These are phyloP conservation scores for Rhincodon typus DNA, from an alignment of 2,797 vertebrate species.

Conservation along the genomic window DNA sequence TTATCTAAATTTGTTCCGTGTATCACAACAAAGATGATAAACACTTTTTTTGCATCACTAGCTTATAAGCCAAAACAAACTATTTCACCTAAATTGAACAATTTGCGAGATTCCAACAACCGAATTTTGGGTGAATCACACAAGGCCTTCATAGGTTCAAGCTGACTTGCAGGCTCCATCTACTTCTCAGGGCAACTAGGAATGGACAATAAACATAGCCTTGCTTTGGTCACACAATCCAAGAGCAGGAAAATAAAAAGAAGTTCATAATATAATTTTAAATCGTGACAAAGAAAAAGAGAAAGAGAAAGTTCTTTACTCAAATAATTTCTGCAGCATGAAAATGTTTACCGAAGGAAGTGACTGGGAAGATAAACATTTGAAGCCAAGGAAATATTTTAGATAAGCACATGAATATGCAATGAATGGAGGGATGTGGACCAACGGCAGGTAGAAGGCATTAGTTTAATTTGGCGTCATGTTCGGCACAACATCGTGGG, in stretches of 20 bases:
- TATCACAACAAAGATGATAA: not conserved
- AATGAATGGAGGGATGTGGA: too few species aligned
- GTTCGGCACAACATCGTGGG: too few species aligned
- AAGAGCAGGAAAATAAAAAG: not conserved
- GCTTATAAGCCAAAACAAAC: not conserved
- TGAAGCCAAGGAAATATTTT: not conserved
- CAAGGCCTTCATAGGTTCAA: not conserved
- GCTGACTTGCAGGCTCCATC: not conserved
- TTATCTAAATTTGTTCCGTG: not conserved
- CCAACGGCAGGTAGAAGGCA: too few species aligned
- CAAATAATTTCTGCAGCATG: not conserved
- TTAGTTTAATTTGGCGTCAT: too few species aligned
- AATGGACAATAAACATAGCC: not conserved
- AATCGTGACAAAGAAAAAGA: too few species aligned
- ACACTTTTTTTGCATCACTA: not conserved
- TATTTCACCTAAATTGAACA: not conserved
- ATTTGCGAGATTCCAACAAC: not conserved
- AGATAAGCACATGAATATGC: too few species aligned
- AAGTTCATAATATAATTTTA: not conserved
- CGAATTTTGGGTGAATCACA: not conserved
- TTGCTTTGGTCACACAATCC: not conserved
- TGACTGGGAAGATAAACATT: not conserved
- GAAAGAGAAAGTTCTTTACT: not conserved
- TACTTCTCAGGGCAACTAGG: not conserved
- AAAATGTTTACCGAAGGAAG: not conserved